Percentiles rank a stretch among this genome's conserved stretches.
Conservation (phyloP, 1,140 invertebrate genomes). For the Adelges cooleyi region DNA sequence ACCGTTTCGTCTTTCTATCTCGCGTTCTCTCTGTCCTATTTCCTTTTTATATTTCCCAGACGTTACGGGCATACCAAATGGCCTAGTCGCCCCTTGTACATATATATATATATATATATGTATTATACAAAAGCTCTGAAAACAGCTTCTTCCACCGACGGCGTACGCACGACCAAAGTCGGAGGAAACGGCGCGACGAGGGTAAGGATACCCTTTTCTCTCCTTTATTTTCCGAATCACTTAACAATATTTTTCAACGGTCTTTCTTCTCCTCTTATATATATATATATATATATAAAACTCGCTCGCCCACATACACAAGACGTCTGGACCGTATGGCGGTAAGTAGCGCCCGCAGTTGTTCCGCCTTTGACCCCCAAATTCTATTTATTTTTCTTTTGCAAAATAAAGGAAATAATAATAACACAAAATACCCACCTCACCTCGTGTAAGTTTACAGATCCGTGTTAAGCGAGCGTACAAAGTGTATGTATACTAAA, state of each 20-base stretch:
- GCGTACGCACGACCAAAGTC: background rate
- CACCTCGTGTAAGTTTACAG: too few relatives aligned
- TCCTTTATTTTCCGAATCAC: conserved; percentile 27
- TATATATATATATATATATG: too few relatives aligned
- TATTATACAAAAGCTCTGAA: background rate
- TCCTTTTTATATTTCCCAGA: conserved; percentile 15
- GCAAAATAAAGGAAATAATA: too few relatives aligned
- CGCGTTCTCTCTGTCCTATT: background rate
- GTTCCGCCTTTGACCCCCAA: background rate
- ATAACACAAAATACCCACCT: too few relatives aligned
- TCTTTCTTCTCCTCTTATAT: background rate
- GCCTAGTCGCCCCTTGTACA: background rate
- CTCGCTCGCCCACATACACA: background rate
- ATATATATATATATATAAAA: too few relatives aligned
- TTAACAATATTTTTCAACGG: conserved; percentile 27
- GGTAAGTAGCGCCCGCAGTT: background rate
- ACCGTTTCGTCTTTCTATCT: background rate
- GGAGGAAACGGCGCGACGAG: too few relatives aligned
- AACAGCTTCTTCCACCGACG: background rate
- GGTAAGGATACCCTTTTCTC: background rate
- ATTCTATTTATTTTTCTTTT: background rate
- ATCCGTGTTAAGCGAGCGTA: too few relatives aligned
- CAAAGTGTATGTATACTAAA: too few relatives aligned
- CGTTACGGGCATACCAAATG: conserved; percentile 12
- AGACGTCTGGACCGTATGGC: background rate